Conservation (phyloP, 1,140 invertebrate genomes). For the Acromyrmex echinatior region DNA sequence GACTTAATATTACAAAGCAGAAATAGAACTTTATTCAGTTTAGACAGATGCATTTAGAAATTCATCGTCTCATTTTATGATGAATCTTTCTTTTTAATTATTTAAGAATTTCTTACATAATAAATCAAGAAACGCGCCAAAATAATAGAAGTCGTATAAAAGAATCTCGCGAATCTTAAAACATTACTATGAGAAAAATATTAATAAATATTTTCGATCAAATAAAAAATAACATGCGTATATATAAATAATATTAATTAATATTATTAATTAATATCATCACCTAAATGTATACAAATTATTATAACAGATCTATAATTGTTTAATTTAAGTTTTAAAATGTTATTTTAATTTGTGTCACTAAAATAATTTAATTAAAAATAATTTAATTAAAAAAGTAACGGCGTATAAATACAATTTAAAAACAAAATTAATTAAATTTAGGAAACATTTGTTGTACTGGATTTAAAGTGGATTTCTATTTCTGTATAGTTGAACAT, state of each 20-base stretch:
- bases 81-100: neutral
- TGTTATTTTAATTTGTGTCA: neutral
- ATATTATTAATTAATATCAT: no score
- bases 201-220: neutral
- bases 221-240: neutral
- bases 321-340: neutral
- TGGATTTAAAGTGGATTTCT: constrained; percentile 19
- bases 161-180: neutral
- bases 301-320: neutral
- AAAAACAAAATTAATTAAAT: neutral
- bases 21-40: constrained; percentile 2
- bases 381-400: constrained; percentile 1
- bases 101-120: neutral
- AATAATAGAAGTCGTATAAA: neutral
- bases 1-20: neutral
- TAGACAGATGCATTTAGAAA: neutral
- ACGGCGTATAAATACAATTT: neutral
- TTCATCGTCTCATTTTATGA: neutral
- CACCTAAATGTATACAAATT: neutral
- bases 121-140: neutral
- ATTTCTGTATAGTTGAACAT: constrained; percentile 5
- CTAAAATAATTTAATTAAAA: neutral
- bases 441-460: neutral
- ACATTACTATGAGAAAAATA: neutral
- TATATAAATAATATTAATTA: no score